Conservation (phyloP, 1,140 invertebrate genomes). For the Drosophila malerkotliana region DNA sequence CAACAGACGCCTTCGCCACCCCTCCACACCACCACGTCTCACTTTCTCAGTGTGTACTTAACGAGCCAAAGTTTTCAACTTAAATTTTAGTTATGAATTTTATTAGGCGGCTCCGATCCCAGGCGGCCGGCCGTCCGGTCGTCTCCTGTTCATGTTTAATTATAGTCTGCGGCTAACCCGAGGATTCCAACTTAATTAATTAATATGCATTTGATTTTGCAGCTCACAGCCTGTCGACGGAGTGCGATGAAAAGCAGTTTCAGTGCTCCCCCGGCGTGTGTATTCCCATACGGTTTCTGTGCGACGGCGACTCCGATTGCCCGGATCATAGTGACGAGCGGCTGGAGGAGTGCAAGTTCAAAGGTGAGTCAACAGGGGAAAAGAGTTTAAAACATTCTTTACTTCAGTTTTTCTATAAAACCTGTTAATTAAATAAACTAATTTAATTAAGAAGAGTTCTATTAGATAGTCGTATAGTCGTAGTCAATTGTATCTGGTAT, state of each 20-base stretch:
- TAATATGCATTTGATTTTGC: conserved; percentile 77
- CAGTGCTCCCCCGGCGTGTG: conserved; percentile 91
- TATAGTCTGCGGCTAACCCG: conserved; percentile 55
- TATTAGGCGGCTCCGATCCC: conserved; percentile 38
- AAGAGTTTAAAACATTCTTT: too few relatives aligned
- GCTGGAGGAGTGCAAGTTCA: conserved; percentile 84
- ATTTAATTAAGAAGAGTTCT: too few relatives aligned
- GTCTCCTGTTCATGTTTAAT: conserved; percentile 46
- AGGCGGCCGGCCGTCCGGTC: conserved; percentile 1
- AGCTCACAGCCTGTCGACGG: conserved; percentile 58
- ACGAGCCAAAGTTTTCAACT: conserved; percentile 76
- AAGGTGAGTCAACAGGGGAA: conserved; percentile 44
- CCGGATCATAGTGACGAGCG: conserved; percentile 91
- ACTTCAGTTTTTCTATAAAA: too few relatives aligned
- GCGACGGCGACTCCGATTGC: conserved; percentile 91
- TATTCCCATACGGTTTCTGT: conserved; percentile 92
- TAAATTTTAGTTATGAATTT: conserved; percentile 82
- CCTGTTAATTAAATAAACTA: too few relatives aligned
- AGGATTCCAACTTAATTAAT: conserved; percentile 69
- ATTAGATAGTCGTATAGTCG: too few relatives aligned
- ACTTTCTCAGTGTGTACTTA: conserved; percentile 48
- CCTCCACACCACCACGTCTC: conserved; percentile 5
- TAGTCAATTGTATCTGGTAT: too few relatives aligned
- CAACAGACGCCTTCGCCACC: conserved; percentile 41
- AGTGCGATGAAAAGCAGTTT: conserved; percentile 89